Evolutionary conservation across 2,113 vertebrate genomes (phyloP), one percentile per base, ranked within the genome.

Genomic region (Tyrannus savana): DNA sequence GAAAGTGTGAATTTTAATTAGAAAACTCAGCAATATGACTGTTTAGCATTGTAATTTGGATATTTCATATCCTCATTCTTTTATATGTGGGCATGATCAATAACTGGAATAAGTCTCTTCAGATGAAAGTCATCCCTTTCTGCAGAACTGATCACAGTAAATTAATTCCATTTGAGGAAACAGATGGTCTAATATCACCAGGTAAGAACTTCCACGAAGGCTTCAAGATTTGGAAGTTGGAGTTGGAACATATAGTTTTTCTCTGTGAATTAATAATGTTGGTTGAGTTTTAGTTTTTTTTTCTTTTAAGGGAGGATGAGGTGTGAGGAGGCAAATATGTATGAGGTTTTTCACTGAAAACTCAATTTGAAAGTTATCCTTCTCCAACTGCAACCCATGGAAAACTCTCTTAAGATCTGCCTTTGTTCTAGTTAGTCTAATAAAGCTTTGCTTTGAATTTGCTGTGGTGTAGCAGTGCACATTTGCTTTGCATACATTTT

Each of bases 1-100:
- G 28, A 87, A 90, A 82, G 53, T 47, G 18, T 42, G 35, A 80
- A 17, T 25, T 92, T 93, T 84, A 19, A 42, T 69, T 80, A 56
- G 30, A 74, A 53, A 71, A 56, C 25, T 56, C 19, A 74, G 8
- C 12, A n/a, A 14, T 31, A 31, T 58, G 15, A n/a, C 17, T 84
- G 3, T 35, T 67, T 27, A 47, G 7, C 15, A 23, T 25, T 55
- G 10, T 35, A 50, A 50, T 49, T 59, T 37, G 17, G 6, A 19
- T 59, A 46, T 46, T 79, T 75, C 0, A 0, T 62, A 19, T 75
- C 35, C 10, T 64, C 3, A 19, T 77, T 56, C 11, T 53, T 79
- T 72, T 42, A 6, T 52, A 19, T 7, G 12, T 33, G 16, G 15
- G 1, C 33, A 68, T 31, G 39, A 67, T 74, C 31, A 47, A 44